Evolutionary conservation across 2,113 vertebrate genomes (phyloP).

Genomic region (Austrofundulus limnaeus): DNA sequence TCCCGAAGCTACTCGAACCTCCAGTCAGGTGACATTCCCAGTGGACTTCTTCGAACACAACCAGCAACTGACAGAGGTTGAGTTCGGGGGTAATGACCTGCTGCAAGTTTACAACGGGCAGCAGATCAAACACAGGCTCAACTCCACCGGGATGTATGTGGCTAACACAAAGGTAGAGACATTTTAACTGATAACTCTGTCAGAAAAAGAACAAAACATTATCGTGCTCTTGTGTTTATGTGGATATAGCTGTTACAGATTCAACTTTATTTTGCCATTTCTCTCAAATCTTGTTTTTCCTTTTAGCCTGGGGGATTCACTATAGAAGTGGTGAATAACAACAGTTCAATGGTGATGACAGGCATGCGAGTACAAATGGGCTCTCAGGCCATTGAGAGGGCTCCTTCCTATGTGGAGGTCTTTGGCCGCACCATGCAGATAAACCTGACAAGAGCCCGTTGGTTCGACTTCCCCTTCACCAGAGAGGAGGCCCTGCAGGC

Average conservation of each 20-base stretch:
- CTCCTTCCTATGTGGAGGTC: constrained; percentile 93
- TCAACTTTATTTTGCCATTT: neutral
- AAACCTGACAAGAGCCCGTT: constrained; percentile 93
- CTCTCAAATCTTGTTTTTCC: neutral
- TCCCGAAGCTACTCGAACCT: constrained; percentile 87
- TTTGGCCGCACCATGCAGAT: constrained; percentile 98
- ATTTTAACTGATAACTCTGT: neutral
- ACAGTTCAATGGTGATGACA: constrained; percentile 98
- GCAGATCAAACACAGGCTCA: constrained; percentile 98
- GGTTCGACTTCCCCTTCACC: constrained; percentile 98
- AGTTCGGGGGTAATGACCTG: constrained; percentile 96
- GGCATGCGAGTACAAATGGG: constrained; percentile 97
- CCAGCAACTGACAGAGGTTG: constrained; percentile 96
- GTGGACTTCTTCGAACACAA: constrained; percentile 99
- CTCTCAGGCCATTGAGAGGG: constrained; percentile 92
- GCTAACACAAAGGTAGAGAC: constrained; percentile 94
- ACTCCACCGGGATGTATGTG: constrained; percentile 98
- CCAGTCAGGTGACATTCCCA: constrained; percentile 96
- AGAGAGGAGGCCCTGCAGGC: constrained; percentile 96
- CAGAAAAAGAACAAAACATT: neutral
- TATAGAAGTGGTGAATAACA: constrained; percentile 94
- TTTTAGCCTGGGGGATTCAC: constrained; percentile 94
- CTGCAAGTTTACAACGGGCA: constrained; percentile 98
- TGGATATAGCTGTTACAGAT: too few relatives aligned
- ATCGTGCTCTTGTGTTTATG: neutral